Evolutionary conservation across 2,113 vertebrate species (phyloP), one percentile per base, ranked within the genome.

Genomic region (Esox niger): DNA sequence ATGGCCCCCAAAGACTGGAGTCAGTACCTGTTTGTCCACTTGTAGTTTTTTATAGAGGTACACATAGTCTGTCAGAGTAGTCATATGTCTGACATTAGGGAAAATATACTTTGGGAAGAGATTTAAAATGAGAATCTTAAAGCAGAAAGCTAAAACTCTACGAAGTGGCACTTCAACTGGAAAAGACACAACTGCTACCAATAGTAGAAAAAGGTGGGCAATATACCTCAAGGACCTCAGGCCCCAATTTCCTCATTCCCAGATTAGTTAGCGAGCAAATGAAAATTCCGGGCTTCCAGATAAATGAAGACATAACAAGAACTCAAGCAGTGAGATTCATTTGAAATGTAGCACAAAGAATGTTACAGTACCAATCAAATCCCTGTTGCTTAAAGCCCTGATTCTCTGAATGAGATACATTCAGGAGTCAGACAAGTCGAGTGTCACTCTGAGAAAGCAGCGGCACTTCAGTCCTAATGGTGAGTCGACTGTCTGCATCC

Each of bases 21-120:
- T 68, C 69, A 47, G 35, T 65, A 64, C 60, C 54, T 62, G 63
- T 63, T 64, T 68, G 59, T 62, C 46, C 47, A n/a, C 43, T 52
- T 21, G 21, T 23, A 52, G 47, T 7, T 43, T 31, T 20, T 2
- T 26, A n/a, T 20, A n/a, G n/a, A n/a, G n/a, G n/a, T n/a, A n/a
- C n/a, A n/a, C n/a, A n/a, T n/a, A n/a, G n/a, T 33, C n/a, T 21
- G 21, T 35, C 7, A 9, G 30, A 61, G 59, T 33, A 31, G 59
- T 61, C 31, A 61, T 32, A 33, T 43, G 6, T 10, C 8, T 61
- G 59, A 27, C 7, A 3, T 61, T 61, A 11, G 26, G 15, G n/a
- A 8, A 35, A 61, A 21, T 61, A 8, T 23, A 61, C 31, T 61
- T 33, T 29, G 5, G 6, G 56, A 20, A 52, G 47, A 1, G 15